Evolutionary conservation across 1,140 invertebrate species (phyloP).

Genomic region (Ylistrum balloti): DNA sequence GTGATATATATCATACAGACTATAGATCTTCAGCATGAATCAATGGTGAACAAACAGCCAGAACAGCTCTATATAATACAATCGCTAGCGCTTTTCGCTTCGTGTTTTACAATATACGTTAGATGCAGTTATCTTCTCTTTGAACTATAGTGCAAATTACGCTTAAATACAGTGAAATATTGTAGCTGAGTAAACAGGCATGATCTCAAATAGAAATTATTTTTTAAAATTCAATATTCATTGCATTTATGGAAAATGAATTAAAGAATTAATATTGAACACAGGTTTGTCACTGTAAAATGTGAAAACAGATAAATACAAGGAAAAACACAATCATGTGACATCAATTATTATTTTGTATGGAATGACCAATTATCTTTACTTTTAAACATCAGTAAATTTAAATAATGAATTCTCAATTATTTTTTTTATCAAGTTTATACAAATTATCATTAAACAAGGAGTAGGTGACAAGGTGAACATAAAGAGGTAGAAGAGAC

Average conservation of each 20-base stretch:
- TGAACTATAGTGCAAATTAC: conserved; percentile 34
- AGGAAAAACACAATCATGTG: not conserved
- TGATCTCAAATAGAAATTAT: not conserved
- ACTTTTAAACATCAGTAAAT: not conserved
- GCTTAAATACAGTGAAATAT: not conserved
- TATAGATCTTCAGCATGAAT: conserved; percentile 11
- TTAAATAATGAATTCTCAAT: not conserved
- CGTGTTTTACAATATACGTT: not conserved
- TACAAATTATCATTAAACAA: not conserved
- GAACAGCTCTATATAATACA: not conserved
- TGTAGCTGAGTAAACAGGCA: not conserved
- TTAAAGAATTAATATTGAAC: not conserved
- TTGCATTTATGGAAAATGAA: not conserved
- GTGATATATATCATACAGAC: conserved; percentile 26
- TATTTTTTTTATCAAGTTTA: not conserved
- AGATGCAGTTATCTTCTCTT: conserved; percentile 34
- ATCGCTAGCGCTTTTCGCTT: conserved; percentile 37
- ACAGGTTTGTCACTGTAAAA: not conserved
- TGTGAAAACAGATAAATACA: not conserved
- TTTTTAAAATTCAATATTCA: not conserved
- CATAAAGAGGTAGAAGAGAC: conserved; percentile 25
- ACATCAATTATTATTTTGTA: not conserved
- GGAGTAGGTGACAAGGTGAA: conserved; percentile 37
- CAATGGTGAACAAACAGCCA: conserved; percentile 8
- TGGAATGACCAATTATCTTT: conserved; percentile 6